phyloP scores from a whole-genome alignment of 2,113 vertebrate species.

The Periophthalmodon schlosseri region DNA sequence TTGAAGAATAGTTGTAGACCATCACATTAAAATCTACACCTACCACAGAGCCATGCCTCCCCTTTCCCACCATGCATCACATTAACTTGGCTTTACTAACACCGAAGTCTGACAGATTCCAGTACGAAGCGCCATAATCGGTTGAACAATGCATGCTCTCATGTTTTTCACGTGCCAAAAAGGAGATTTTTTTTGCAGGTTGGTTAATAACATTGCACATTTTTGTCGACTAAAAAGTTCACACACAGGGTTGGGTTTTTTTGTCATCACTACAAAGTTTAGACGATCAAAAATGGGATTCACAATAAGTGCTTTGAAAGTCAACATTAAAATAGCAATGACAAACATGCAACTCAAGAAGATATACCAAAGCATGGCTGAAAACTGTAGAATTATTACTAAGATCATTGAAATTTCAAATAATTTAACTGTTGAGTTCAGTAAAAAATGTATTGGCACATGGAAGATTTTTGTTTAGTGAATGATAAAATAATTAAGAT shows the following conservation, averaged over 20 bases:
- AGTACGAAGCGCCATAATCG: slow-evolving; percentile 69
- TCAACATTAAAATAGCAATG: slow-evolving; percentile 17
- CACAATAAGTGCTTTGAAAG: slow-evolving; percentile 50
- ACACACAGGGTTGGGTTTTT: background rate
- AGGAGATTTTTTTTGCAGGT: slow-evolving; percentile 57
- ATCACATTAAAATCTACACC: slow-evolving; percentile 63
- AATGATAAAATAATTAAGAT: background rate
- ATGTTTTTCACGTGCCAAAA: slow-evolving; percentile 60
- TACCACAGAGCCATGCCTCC: slow-evolving; percentile 62
- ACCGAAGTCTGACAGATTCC: slow-evolving; percentile 71
- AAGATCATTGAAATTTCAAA: slow-evolving; percentile 44
- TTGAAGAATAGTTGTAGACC: slow-evolving; percentile 51
- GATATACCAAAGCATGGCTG: background rate
- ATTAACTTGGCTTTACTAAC: slow-evolving; percentile 64
- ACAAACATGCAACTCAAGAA: slow-evolving; percentile 50
- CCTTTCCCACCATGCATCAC: slow-evolving; percentile 70
- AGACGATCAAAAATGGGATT: slow-evolving; percentile 18
- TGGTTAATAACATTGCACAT: slow-evolving; percentile 65
- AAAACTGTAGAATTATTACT: slow-evolving; percentile 43
- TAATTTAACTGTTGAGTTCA: slow-evolving; percentile 7
- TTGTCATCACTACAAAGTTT: slow-evolving; percentile 10
- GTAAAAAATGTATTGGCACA: slow-evolving; percentile 33
- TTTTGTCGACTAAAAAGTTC: slow-evolving; percentile 38
- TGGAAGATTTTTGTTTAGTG: slow-evolving; percentile 21
- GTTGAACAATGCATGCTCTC: slow-evolving; percentile 77